Evolutionary conservation across 2,797 vertebrate genomes (phyloP), one percentile per base, ranked within the genome.

Genomic region (Sebastes iracundus): DNA sequence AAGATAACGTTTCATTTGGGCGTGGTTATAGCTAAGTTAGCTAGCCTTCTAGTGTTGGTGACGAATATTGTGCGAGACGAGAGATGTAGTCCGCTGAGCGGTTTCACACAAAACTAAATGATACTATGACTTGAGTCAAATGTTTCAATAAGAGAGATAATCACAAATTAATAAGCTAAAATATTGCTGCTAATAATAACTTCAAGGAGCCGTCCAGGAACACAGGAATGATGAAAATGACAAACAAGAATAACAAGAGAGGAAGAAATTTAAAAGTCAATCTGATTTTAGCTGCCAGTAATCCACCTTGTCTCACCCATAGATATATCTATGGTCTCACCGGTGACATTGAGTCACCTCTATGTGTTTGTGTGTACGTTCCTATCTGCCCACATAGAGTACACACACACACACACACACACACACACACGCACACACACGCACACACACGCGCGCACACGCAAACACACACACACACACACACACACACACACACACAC

Each of bases 341-440:
- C 53, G 9, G 7, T 88, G 88, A 90, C 91, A 88, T 88, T 94
- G 90, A 84, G 66, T 87, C 77, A 82, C 84, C 85, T 80, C 76
- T 61, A 53, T 79, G 56, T 72, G 59, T 64, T 25, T 75, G 74
- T 78, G 60, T 65, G 25, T 55, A 55, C 62, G 72, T 86, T 90
- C 75, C 67, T 69, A 4, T 73, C 72, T 28, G n/a, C 30, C 38
- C 20, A 58, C 42, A 25, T 12, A 35, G 18, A 30, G 35, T 62
- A 70, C 33, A 63, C 55, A 80, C 11, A 69, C 42, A 77, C 16
- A 72, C 55, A 59, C 30, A 63, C 58, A n/a, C 27, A 28, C 49
- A n/a, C 32, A n/a, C 67, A 7, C 46, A 63, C 33, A 23, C n/a
- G 66, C 53, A 49, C 30, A 49, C 72, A 20, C 63, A 22, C 61